Evolutionary conservation across 1,140 invertebrate genomes (phyloP), one percentile per base, ranked within the genome.

Genomic region (Akabosia matsudoensis): DNA sequence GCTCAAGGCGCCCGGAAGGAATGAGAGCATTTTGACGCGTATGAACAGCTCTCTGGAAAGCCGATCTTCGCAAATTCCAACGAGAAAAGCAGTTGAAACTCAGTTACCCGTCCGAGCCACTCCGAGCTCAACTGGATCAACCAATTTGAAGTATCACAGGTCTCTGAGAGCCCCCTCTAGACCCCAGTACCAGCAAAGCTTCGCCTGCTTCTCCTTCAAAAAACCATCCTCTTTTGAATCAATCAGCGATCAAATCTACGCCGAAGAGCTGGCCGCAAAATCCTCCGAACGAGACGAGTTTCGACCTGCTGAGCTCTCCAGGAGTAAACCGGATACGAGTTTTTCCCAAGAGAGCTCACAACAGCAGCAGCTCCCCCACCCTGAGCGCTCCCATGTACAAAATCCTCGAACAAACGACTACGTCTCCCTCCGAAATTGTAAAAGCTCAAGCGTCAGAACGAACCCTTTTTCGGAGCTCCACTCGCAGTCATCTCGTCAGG

Each of bases 191-290:
- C 76, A 77, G 24, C 76, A 79, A 61, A 24, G 73, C 1, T 22
- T 81, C 0, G 78, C 80, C 30, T 81, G 80, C 51, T 81, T 81
- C 34, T 78, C 74, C 1, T 79, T 81, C 34, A 78, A 73, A 33
- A 81, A 81, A 51, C 78, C 78, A 0, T 73, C 77, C 0, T 81
- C 80, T 0, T 77, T 74, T 34, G 80, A 81, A 33, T 81, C 80
- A 0, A 74, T 81, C 18, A 74, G 74, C 0, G 78, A 81, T 33
- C 77, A 34, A 16, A 7, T 72, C 2, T 28, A 45, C 24, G 33
- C 33, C 31, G 70, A 72, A 34, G 70, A 45, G 24, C 14, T 56
- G 54, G 10, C 54, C 7, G 14, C 54, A 7, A 56, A 56, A 18
- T 45, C 37, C 54, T 22, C 13, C 24, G 54, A 22, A 16, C 4